Evolutionary conservation across 2,888 invertebrate species (phyloP).

Genomic region (Drosophila kuntzei): DNA sequence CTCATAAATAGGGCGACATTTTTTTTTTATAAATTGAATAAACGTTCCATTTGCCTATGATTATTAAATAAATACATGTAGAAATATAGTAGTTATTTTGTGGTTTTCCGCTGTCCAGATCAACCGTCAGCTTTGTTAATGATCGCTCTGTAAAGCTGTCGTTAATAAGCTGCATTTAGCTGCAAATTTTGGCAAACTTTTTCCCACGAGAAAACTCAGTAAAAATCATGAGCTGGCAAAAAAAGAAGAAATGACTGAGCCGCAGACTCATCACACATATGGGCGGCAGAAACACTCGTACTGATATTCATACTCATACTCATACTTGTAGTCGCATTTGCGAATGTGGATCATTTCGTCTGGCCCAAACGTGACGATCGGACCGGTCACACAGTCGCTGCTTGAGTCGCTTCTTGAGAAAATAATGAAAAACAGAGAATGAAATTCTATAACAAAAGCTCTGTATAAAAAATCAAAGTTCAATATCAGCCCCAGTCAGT

Average conservation of each 20-base stretch:
- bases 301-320: slow-evolving; percentile 9
- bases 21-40: slow-evolving; percentile 69
- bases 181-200: slow-evolving; percentile 56
- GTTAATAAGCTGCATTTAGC: slow-evolving; percentile 51
- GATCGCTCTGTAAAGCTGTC: slow-evolving; percentile 29
- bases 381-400: slow-evolving; percentile 32
- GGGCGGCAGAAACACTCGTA: slow-evolving; percentile 43
- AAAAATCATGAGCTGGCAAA: slow-evolving; percentile 64
- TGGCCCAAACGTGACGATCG: slow-evolving; percentile 47
- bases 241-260: slow-evolving; percentile 17
- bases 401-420: slow-evolving; percentile 62
- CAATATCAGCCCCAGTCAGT: slow-evolving; percentile 64
- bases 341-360: slow-evolving; percentile 56
- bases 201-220: slow-evolving; percentile 72
- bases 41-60: slow-evolving; percentile 37
- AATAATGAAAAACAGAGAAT: slow-evolving; percentile 40
- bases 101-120: slow-evolving; percentile 28
- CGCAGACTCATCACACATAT: slow-evolving; percentile 60
- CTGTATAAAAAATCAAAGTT: slow-evolving; percentile 62
- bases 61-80: slow-evolving; percentile 9
- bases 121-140: slow-evolving; percentile 29
- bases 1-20: slow-evolving; percentile 44
- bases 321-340: slow-evolving; percentile 23
- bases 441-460: slow-evolving; percentile 73
- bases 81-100: slow-evolving; percentile 20